Base-by-base conservation (phyloP, 2,113 vertebrate species). In the Euleptes europaea region DNA sequence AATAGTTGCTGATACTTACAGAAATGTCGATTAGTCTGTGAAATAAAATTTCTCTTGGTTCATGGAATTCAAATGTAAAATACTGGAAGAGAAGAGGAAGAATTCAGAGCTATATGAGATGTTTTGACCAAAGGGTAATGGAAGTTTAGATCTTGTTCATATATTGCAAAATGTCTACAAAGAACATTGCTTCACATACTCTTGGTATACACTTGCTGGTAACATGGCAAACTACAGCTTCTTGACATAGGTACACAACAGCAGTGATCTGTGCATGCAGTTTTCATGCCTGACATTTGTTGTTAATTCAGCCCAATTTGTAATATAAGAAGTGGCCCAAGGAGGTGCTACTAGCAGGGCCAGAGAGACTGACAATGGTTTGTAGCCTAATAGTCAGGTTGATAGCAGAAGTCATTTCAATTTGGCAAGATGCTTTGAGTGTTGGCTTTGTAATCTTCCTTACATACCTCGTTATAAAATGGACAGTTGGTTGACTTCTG, bases 1-100 rank as follows among this genome's bases (percentile, higher is more conserved):
- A 1, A 63, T 23, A 91, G 3, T 26, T 77, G 38, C 17, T 40
- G 5, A 47, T 69, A 95, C 96, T 94, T 90, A 98, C 98, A 23
- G 95, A 97, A 90, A 98, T 97, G 86, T 98, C 97, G 73, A 98
- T 97, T 66, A 98, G 97, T 96, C 97, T 97, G 88, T 98, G 97
- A n/a, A 98, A 97, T 86, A 98, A 93, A 85, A 97, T 65, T 49
- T 97, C 96, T 57, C 94, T 95, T 23, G 96, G 94, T 78, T 98
- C 98, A 44, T 97, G 97, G 88, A 99, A 99, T 92, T 99, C 98
- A 83, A 98, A 99, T 93, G 98, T 91, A 94, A 99, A 99, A 75
- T 98, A 98, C 98, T 99, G 95, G 63, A 95, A 94, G 54, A 90
- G 73, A 94, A 91, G 38, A 88, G 42, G 81, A 84, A 54, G 63